A percentile compares a stretch with the other conserved stretches of the same genome.
Conservation (phyloP, 1,140 invertebrate species). For the Saxidomus purpurata region DNA sequence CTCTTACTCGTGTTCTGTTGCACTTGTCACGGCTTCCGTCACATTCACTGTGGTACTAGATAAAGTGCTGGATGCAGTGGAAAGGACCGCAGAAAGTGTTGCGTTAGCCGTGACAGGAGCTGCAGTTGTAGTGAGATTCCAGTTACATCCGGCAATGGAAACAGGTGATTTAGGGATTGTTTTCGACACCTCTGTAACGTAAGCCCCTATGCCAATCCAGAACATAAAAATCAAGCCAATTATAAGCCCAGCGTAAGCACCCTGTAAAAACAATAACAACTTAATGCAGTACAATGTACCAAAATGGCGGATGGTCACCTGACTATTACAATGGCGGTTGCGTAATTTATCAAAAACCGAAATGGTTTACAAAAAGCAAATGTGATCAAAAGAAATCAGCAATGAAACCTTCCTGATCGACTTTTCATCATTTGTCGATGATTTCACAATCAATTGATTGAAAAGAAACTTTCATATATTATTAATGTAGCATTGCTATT, state of each 20-base stretch:
- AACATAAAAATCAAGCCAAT: conserved; percentile 91
- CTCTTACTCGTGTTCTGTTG: conserved; percentile 41
- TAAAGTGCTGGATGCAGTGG: conserved; percentile 21
- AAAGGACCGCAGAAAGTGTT: neutral
- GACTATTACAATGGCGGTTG: too few species aligned
- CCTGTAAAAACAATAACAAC: too few species aligned
- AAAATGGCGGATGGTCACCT: too few species aligned
- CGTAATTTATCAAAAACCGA: too few species aligned
- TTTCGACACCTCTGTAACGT: conserved; percentile 89
- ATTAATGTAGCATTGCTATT: too few species aligned
- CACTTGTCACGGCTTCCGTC: neutral
- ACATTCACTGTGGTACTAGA: conserved; percentile 12
- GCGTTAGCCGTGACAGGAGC: conserved; percentile 36
- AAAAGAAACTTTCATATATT: too few species aligned
- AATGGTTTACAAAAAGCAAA: too few species aligned
- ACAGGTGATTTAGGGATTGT: conserved; percentile 86
- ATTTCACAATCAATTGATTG: too few species aligned
- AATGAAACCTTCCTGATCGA: too few species aligned
- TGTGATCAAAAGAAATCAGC: too few species aligned
- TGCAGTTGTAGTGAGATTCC: conserved; percentile 71
- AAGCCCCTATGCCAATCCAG: conserved; percentile 95
- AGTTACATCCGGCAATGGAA: conserved; percentile 82
- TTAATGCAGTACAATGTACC: too few species aligned
- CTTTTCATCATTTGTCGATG: too few species aligned
- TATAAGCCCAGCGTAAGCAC: conserved; percentile 92